These are phyloP conservation scores for Phyllostomus hastatus DNA, from an alignment of 2,113 vertebrate genomes.

Conservation along the genomic window DNA sequence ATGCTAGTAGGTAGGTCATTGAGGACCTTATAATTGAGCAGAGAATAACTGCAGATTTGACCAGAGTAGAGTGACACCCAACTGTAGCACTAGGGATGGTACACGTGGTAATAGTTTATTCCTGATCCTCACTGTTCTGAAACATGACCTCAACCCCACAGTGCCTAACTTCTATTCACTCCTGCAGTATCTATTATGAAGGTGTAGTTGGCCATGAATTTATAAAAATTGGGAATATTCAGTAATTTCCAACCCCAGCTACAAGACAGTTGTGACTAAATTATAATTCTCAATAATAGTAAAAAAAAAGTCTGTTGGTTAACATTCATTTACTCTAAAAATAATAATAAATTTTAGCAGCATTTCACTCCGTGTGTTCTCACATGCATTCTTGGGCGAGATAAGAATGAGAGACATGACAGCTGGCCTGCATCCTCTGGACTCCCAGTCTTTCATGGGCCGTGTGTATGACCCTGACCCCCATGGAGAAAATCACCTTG, in stretches of 20 bases:
- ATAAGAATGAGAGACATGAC: not conserved
- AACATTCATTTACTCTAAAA: not conserved
- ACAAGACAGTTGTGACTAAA: not conserved
- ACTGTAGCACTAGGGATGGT: fast-evolving
- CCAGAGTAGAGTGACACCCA: fast-evolving
- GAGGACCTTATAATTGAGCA: not conserved
- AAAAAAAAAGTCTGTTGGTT: not conserved
- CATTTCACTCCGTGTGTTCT: not conserved
- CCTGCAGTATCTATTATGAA: not conserved
- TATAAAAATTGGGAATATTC: not conserved
- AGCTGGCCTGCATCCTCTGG: not conserved
- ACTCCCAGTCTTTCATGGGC: not conserved
- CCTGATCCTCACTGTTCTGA: not conserved
- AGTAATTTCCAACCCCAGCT: not conserved
- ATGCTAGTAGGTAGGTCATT: not conserved
- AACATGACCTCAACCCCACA: not conserved
- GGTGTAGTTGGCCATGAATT: not conserved
- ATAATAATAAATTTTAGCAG: not conserved
- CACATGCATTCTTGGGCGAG: not conserved
- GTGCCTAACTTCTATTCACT: not conserved
- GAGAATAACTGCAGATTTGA: not conserved
- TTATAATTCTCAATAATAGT: not conserved
- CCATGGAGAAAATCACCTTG: not conserved
- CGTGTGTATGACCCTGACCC: fast-evolving
- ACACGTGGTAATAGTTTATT: not conserved